Conservation (phyloP, 2,888 invertebrate genomes). For the Sesia bembeciformis region DNA sequence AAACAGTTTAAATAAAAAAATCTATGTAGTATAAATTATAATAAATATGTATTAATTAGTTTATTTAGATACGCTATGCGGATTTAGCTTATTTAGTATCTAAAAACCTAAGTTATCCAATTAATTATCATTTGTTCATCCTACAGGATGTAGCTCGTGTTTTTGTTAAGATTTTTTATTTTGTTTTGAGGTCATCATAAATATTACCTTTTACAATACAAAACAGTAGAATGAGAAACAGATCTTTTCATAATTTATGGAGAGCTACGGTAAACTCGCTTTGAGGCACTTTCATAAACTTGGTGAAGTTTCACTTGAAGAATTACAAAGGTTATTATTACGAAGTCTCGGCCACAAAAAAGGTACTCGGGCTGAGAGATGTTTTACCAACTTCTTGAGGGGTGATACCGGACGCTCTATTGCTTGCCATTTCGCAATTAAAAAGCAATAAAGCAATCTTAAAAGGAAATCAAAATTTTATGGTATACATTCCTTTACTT, state of each 20-base stretch:
- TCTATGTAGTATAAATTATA: no score
- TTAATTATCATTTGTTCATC: no score
- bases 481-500: not conserved
- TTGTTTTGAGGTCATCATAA: no score
- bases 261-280: constrained; percentile 27
- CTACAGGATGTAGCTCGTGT: no score
- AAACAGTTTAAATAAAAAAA: no score
- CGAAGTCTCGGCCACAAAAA: constrained; percentile 35
- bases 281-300: constrained; percentile 35
- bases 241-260: constrained; percentile 31
- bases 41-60: no score
- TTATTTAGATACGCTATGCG: no score
- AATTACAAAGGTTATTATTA: constrained; percentile 52
- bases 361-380: constrained; percentile 26
- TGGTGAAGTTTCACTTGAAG: constrained; percentile 39
- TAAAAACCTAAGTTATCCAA: no score
- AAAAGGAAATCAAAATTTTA: not conserved
- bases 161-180: no score
- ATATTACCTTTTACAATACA: no score
- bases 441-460: not conserved
- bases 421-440: constrained; percentile 17
- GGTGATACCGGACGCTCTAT: constrained; percentile 22
- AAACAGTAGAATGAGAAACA: constrained; percentile 13
- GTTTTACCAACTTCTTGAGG: constrained; percentile 32
- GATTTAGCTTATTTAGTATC: no score